Evolutionary conservation across 2,888 invertebrate genomes (phyloP).

Genomic region (Rhamphomyia laevipes): DNA sequence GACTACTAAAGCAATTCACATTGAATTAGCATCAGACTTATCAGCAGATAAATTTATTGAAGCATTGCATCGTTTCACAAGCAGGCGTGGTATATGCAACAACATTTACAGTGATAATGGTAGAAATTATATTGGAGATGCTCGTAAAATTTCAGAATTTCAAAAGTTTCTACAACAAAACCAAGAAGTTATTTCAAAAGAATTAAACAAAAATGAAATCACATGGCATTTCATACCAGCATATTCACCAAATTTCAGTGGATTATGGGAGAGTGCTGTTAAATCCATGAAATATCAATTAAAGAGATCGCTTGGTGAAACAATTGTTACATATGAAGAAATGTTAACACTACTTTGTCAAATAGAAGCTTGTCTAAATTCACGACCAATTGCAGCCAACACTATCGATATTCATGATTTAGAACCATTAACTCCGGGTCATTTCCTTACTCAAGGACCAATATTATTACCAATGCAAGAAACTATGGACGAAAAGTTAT

Average conservation of each 20-base stretch:
- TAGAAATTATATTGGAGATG: constrained; percentile 20
- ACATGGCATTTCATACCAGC: constrained; percentile 7
- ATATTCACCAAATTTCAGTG: constrained; percentile 21
- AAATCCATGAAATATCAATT: constrained; percentile 22
- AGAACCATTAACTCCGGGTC: constrained; percentile 4
- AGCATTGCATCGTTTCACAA: constrained; percentile 15
- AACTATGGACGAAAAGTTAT: neutral
- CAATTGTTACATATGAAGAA: constrained; percentile 18
- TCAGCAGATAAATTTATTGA: constrained; percentile 16
- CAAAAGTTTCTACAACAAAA: neutral
- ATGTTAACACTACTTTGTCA: constrained; percentile 17
- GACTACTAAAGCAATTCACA: constrained; percentile 1
- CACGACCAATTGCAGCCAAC: constrained; percentile 15
- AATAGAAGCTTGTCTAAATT: constrained; percentile 20
- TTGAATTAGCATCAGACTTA: neutral
- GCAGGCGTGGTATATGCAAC: constrained; percentile 16
- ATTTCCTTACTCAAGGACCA: constrained; percentile 2
- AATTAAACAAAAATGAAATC: constrained; percentile 10
- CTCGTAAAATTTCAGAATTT: constrained; percentile 9
- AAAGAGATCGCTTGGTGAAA: constrained; percentile 15
- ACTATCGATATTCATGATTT: constrained; percentile 7
- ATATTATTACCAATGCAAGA: constrained; percentile 7
- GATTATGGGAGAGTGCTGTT: constrained; percentile 23
- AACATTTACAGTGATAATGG: constrained; percentile 20
- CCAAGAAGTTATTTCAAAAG: constrained; percentile 16